Evolutionary conservation across 2,888 invertebrate genomes (phyloP).

Genomic region (Leptarthrus brevirostris): DNA sequence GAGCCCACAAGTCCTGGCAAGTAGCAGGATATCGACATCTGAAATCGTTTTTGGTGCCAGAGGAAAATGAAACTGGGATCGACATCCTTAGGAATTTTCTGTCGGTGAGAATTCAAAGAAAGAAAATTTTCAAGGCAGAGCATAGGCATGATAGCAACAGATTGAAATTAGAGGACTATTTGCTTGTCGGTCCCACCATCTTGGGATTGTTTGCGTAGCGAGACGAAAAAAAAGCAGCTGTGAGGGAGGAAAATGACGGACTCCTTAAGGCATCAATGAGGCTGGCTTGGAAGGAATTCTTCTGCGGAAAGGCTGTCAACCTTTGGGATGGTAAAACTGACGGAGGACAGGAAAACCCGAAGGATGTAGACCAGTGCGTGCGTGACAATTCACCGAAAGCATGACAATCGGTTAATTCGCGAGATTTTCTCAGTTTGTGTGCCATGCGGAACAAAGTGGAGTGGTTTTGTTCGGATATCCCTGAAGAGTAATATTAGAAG

Average conservation of each 20-base stretch:
- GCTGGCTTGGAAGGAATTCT: too few species aligned
- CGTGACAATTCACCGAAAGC: slow-evolving; percentile 31
- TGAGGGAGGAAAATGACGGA: background rate
- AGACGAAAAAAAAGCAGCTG: background rate
- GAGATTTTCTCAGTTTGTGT: slow-evolving; percentile 18
- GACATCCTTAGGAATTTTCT: background rate
- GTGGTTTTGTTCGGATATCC: background rate
- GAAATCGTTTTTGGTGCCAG: background rate
- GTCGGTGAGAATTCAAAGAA: background rate
- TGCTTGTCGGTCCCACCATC: background rate
- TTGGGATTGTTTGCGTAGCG: background rate
- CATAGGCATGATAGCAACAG: background rate
- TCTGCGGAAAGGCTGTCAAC: too few species aligned
- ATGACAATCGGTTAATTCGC: slow-evolving; percentile 30
- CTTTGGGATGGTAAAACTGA: too few species aligned
- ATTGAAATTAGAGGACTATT: background rate
- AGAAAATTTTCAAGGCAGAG: background rate
- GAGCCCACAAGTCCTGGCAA: background rate
- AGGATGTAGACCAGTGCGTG: background rate
- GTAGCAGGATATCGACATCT: background rate
- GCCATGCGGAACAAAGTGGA: background rate
- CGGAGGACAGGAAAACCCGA: background rate
- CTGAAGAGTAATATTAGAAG: too few species aligned
- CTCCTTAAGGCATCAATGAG: background rate
- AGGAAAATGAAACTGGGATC: background rate